Base-by-base conservation (phyloP, 2,797 vertebrate genomes). In the Pygocentrus nattereri region DNA sequence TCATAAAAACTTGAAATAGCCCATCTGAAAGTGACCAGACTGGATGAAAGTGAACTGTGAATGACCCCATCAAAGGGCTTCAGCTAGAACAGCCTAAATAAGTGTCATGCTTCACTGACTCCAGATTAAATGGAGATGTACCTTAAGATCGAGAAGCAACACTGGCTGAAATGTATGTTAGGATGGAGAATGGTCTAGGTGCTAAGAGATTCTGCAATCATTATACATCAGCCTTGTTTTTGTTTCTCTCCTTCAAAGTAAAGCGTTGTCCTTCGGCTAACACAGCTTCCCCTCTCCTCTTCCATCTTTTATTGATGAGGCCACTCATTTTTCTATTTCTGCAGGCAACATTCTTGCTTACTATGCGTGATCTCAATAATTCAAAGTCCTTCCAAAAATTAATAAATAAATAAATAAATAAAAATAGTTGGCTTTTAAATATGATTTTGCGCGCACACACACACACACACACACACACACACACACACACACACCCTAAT, bases 231-330 rank as follows among this genome's bases (percentile, higher is more conserved):
- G 68, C 25, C 76, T 78, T 78, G 76, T 54, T 83, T 83, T 82
- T 80, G 73, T 67, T 78, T 79, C 75, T 65, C 70, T 58, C 74
- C 69, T 21, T 71, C 31, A 41, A 83, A 54, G 41, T 70, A 76
- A 75, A 82, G 61, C 62, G 27, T 34, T 25, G 18, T 73, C 54
- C 27, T 78, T 62, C 12, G 21, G 73, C 41, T 61, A 78, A 34
- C 13, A 25, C 21, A 30, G 58, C 70, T 84, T 78, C 61, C 56
- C 19, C 49, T 72, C 74, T 83, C 71, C 72, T 47, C 47, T 58
- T 11, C 56, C 76, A 90, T 87, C 78, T 86, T 86, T 88, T 88
- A 89, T 85, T 88, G 74, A 87, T 80, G 79, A 85, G 38, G 71
- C 47, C 31, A 74, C 70, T 83, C 74, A 75, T 86, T 80, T 85